Conservation (phyloP, 1,140 invertebrate genomes). For the Dermatophagoides farinae region DNA sequence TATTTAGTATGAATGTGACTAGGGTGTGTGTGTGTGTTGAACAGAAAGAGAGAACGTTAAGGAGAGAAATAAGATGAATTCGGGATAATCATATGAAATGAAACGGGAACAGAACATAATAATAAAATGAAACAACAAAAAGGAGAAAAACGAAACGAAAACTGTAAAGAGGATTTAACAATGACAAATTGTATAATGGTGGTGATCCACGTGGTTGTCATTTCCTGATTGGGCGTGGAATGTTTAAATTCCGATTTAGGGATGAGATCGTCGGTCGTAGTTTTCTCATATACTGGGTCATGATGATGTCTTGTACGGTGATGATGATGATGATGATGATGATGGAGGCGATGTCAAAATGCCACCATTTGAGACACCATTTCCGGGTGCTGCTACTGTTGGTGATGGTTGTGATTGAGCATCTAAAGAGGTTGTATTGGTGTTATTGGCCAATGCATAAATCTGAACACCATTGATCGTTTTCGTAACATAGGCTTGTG, state of each 20-base stretch:
- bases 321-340: too few relatives aligned
- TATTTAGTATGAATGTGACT: too few relatives aligned
- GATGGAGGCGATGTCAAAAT: too few relatives aligned
- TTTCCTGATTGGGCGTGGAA: too few relatives aligned
- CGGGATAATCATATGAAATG: not conserved
- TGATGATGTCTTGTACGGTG: too few relatives aligned
- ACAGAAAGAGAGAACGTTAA: not conserved
- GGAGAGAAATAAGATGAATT: not conserved
- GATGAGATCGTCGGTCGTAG: too few relatives aligned
- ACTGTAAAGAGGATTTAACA: too few relatives aligned
- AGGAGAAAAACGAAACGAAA: not conserved
- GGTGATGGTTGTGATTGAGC: not conserved
- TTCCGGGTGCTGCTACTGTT: not conserved
- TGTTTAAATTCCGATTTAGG: too few relatives aligned
- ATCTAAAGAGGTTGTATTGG: not conserved
- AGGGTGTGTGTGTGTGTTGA: not conserved
- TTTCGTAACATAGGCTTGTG: not conserved
- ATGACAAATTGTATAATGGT: too few relatives aligned
- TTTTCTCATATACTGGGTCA: too few relatives aligned
- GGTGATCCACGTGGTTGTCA: too few relatives aligned
- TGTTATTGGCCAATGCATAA: constrained; percentile 2
- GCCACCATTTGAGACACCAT: too few relatives aligned
- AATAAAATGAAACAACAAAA: not conserved
- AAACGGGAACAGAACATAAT: not conserved
- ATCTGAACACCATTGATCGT: constrained; percentile 8